These are phyloP conservation scores for Conchocele bisecta DNA, from an alignment of 2,888 invertebrate species.

Conservation along the genomic window DNA sequence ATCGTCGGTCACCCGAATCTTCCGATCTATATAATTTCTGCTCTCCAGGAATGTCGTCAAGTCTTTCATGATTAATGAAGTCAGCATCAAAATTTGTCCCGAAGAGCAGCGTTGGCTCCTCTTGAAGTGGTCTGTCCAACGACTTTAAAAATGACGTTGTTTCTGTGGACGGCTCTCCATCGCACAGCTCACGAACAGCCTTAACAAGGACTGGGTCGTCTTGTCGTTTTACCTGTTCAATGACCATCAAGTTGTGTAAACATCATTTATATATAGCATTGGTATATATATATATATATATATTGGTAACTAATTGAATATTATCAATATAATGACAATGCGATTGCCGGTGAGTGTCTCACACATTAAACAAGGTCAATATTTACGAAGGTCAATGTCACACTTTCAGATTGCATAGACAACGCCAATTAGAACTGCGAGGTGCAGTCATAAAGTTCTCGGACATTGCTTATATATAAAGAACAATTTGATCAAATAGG, in stretches of 20 bases:
- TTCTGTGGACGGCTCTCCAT: not conserved
- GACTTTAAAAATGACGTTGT: not conserved
- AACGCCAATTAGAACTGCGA: too few species aligned
- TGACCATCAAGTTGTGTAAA: not conserved
- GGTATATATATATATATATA: too few species aligned
- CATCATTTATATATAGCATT: too few species aligned
- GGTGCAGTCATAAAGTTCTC: too few species aligned
- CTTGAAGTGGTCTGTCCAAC: not conserved
- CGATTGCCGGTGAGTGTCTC: too few species aligned
- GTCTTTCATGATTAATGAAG: constrained; percentile 1
- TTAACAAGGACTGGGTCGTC: not conserved
- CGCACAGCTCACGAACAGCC: not conserved
- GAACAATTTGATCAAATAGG: too few species aligned
- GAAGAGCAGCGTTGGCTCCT: not conserved
- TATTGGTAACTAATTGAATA: too few species aligned
- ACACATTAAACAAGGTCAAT: too few species aligned
- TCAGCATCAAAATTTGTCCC: constrained; percentile 8
- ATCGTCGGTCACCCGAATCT: not conserved
- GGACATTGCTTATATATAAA: too few species aligned
- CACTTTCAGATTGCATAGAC: too few species aligned
- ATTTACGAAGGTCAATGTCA: too few species aligned
- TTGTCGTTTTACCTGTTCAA: constrained; percentile 1
- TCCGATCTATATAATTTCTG: not conserved
- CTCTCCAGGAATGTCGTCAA: not conserved
- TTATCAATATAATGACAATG: too few species aligned